Evolutionary conservation across 2,797 vertebrate species (phyloP).

Genomic region (Sebastes iracundus): DNA sequence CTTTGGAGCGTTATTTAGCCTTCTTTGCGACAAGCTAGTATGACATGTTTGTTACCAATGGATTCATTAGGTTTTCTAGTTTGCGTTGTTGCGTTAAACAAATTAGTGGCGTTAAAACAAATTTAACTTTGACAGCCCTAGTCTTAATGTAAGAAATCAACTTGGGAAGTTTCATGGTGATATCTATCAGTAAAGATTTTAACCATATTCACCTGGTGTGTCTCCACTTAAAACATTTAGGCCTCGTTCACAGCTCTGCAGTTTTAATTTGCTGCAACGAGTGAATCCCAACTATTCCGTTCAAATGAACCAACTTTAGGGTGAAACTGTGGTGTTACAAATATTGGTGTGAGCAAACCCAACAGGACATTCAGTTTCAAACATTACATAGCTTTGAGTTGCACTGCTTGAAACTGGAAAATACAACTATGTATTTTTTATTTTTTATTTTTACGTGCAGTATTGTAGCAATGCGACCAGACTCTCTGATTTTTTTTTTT

Average conservation of each 20-base stretch:
- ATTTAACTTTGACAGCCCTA: too few relatives aligned
- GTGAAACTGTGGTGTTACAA: neutral
- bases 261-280: neutral
- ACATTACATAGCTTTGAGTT: neutral
- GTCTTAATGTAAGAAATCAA: too few relatives aligned
- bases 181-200: too few relatives aligned
- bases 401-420: fast-evolving
- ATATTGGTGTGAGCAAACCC: neutral
- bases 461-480: neutral
- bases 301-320: neutral
- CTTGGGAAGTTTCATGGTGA: too few relatives aligned
- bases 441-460: neutral
- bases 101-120: too few relatives aligned
- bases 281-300: neutral
- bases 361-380: neutral
- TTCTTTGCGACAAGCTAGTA: too few relatives aligned
- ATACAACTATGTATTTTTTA: neutral
- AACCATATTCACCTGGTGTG: too few relatives aligned
- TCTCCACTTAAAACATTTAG: neutral
- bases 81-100: too few relatives aligned
- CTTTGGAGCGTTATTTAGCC: too few relatives aligned
- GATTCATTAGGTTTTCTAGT: too few relatives aligned
- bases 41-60: too few relatives aligned
- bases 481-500: too few relatives aligned
- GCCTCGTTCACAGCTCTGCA: neutral